Percentiles rank a stretch among this genome's conserved stretches.
Evolutionary conservation across 2,888 invertebrate species (phyloP).

Genomic region (Acrobasis suavella): DNA sequence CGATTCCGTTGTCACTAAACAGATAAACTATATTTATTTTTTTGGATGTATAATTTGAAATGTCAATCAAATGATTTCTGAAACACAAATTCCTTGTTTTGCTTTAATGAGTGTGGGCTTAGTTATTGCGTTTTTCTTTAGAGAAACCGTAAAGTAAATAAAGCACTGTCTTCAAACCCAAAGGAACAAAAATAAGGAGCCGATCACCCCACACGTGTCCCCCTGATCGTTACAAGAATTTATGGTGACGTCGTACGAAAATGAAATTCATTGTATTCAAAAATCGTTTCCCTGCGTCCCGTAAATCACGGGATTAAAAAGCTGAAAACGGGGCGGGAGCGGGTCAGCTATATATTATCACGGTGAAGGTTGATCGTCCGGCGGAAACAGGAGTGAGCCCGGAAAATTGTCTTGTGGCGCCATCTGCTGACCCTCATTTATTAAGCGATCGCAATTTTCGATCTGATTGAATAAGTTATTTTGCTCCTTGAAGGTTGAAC

Average conservation of each 20-base stretch:
- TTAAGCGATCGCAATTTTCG: slow-evolving; percentile 30
- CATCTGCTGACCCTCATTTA: slow-evolving; percentile 41
- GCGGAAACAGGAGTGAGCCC: slow-evolving; percentile 43
- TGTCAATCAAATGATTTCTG: no score
- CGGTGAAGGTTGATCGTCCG: slow-evolving; percentile 44
- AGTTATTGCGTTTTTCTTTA: no score
- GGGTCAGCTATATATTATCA: slow-evolving; percentile 59
- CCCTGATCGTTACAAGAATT: slow-evolving; percentile 33
- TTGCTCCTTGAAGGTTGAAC: no score
- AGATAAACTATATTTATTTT: no score
- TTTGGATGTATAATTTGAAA: no score
- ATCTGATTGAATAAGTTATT: not conserved
- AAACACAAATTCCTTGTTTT: no score
- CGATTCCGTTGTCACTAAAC: no score
- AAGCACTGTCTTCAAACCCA: not conserved
- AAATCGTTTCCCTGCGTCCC: slow-evolving; percentile 48
- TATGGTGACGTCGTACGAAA: slow-evolving; percentile 37
- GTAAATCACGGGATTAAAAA: slow-evolving; percentile 66
- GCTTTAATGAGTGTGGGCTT: no score
- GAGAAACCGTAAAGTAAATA: no score
- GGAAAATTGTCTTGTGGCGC: slow-evolving; percentile 43
- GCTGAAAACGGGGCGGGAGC: slow-evolving; percentile 49
- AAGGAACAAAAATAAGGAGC: not conserved
- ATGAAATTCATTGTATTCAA: slow-evolving; percentile 54
- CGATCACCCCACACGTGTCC: not conserved